phyloP scores from a whole-genome alignment of 2,888 invertebrate species.

The Platycheirus albimanus region DNA sequence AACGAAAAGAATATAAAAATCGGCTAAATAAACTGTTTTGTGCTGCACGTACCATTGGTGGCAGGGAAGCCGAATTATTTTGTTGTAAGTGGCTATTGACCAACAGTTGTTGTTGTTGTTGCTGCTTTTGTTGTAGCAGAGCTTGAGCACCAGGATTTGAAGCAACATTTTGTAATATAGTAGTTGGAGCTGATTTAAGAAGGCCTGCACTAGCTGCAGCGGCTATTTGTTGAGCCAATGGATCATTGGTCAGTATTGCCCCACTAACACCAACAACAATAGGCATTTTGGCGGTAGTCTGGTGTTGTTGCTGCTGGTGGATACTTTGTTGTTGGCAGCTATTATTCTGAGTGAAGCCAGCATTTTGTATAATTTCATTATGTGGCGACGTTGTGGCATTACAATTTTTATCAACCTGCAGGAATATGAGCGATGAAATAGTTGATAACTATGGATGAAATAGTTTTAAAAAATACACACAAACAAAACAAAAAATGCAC shows the following conservation, averaged over 20 bases:
- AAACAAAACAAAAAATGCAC: no score
- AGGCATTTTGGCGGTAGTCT: slow-evolving; percentile 65
- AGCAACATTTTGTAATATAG: slow-evolving; percentile 58
- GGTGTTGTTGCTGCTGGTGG: slow-evolving; percentile 71
- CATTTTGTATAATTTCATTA: slow-evolving; percentile 77
- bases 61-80: slow-evolving; percentile 78
- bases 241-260: slow-evolving; percentile 69
- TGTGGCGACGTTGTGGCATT: slow-evolving; percentile 85
- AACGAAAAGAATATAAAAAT: slow-evolving; percentile 61
- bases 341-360: slow-evolving; percentile 79
- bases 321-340: slow-evolving; percentile 78
- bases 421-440: slow-evolving; percentile 3
- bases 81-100: slow-evolving; percentile 75
- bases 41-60: slow-evolving; percentile 76
- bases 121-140: slow-evolving; percentile 67
- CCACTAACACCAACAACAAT: slow-evolving; percentile 69
- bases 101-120: slow-evolving; percentile 65
- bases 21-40: slow-evolving; percentile 39
- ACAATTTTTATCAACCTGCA: slow-evolving; percentile 86
- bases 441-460: background rate
- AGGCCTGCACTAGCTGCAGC: slow-evolving; percentile 61
- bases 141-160: slow-evolving; percentile 37
- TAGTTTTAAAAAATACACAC: no score
- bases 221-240: slow-evolving; percentile 41
- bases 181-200: slow-evolving; percentile 76